Base-by-base conservation (phyloP, 2,888 invertebrate genomes). In the Alloplasta piceator region DNA sequence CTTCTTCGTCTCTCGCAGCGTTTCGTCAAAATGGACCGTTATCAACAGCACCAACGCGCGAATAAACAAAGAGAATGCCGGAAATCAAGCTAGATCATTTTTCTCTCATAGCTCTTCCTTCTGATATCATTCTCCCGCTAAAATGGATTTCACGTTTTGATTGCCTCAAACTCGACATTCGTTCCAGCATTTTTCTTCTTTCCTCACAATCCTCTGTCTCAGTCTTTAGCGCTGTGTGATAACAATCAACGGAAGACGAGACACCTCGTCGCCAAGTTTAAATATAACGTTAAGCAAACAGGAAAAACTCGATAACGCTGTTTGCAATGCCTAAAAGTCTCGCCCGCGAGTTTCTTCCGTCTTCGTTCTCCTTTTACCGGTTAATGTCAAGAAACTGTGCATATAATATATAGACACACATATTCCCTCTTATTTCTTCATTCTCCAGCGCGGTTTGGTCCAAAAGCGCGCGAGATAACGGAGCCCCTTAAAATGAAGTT, bases 301-400 rank as follows among this genome's bases (percentile, higher is more conserved):
- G 56, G 61, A 71, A 26, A 82, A 83, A 50, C 56, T 64, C 78
- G 86, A 86, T 86, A 85, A 83, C 67, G 72, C 78, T 85, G 72
- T 87, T 87, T 85, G 75, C 70, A 12, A 55, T 80, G 75, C 82
- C 82, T 39, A 50, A 26, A 58, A 46, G n/a, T 72, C 64, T 78
- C 76, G 80, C 79, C 72, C 50, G 50, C 61, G 26, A 1, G 55
- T 64, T 58, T 58, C 39, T n/a, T n/a, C n/a, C 26, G 50, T 14
- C 41, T 66, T 67, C 16, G 50, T 48, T 67, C 50, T 75, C 66
- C 39, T 38, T 12, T 41, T 55, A 50, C 36, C 48, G 68, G 68
- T 70, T 56, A 63, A 67, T 63, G 55, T 73, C 50, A 41, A 16
- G 50, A 12, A 39, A 14, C 55, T 48, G 52, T 10, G 9, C n/a